Base-by-base conservation (phyloP, 1,140 invertebrate species). In the Aphaenogaster rudis region DNA sequence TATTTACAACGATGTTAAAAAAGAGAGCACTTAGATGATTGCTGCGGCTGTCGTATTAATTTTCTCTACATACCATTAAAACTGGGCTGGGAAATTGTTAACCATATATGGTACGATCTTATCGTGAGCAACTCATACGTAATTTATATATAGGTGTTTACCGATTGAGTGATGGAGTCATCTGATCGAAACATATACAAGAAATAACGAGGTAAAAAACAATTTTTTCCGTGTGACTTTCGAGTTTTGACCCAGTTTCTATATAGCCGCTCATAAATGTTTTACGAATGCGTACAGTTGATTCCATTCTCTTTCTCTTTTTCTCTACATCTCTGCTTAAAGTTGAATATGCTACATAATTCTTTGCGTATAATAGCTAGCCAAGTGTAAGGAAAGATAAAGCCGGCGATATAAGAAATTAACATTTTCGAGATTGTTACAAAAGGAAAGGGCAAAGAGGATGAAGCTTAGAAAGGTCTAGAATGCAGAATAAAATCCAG, bases 61-160 rank as follows among this genome's bases (percentile, higher is more conserved):
- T 84, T 84, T 13, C 42, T 59, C 0, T 9, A 1, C 13, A 1
- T 11, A 48, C 28, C 11, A 74, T 76, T 84, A 76, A 82, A 48
- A 50, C 42, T 36, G 13, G 45, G 69, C 80, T 63, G 50, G 45
- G 54, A 33, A 48, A 74, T 52, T 82, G n/a, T 74, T 74, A n/a
- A 74, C 28, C 17, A 39, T 28, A 28, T 28, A 28, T 3, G 2
- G 3, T 33, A 28, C 17, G 33, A 61, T 45, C 28, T 84, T 50
- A 61, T 61, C 54, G n/a, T 45, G n/a, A 21, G 39, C 11, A 74
- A 84, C 57, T 52, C 5, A 50, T 13, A 39, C 28, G 15, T 74
- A 82, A 74, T 82, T 76, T 54, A 84, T 63, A 72, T 74, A 84
- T 76, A 82, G 28, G 33, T 82, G 67, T 48, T 28, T 82, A 61